Evolutionary conservation across 2,888 invertebrate genomes (phyloP), one percentile per base, ranked within the genome.

Genomic region (Dromius quadrimaculatus): DNA sequence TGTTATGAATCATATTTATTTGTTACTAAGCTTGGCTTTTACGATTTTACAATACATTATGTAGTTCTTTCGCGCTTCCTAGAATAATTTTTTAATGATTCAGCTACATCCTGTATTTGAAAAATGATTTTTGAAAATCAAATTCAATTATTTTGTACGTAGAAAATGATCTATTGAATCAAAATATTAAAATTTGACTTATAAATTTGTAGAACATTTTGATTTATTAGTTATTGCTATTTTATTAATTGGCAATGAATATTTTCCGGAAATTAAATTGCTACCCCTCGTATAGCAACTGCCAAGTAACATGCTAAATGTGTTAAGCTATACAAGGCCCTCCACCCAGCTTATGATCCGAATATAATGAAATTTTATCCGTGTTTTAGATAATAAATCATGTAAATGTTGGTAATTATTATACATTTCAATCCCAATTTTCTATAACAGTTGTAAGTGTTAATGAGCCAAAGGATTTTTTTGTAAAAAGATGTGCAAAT

Each of bases 281-380:
- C 11, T 38, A 38, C 15, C 19, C 43, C 41, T 2, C 32, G 17
- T 38, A 41, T 68, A 68, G 68, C 19, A 57, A 59, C 59, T 59
- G 68, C 68, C 59, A 68, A 43, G 32, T 34, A 68, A 59, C 68
- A 68, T 54, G 65, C 65, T 54, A 54, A 64, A 34, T 65, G 65
- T 65, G 34, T 64, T 64, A 64, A 34, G 38, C 50, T 65, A 59
- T 50, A 19, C 66, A 66, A 66, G 57, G 68, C 59, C 68, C 59
- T 68, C 59, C 68, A 68, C 41, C 68, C 59, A 68, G 68, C 68
- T 68, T 68, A 59, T 68, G 43, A 59, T 68, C 59, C 57, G 68
- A 68, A 59, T 68, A 59, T 68, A 36, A 59, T 68, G 23, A 11
- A 65, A 54, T 34, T 65, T 65, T 65, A 54, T 65, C 54, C 54